Base-by-base conservation (phyloP, 2,797 vertebrate genomes). In the Acipenser ruthenus region DNA sequence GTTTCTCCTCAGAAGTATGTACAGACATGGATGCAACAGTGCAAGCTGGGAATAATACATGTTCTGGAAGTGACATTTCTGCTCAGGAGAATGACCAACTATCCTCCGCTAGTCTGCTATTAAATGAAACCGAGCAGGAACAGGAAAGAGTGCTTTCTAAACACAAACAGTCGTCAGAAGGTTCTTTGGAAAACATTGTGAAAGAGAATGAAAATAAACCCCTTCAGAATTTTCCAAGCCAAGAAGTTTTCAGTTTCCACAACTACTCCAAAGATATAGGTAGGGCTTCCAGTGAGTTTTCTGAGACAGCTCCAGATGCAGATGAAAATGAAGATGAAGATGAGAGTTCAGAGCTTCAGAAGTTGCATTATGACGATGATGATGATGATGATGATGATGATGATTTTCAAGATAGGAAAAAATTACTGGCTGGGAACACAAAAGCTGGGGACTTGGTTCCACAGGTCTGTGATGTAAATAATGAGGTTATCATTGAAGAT, bases 1-100 rank as follows among this genome's bases (percentile, higher is more conserved):
- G 37, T 37, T 37, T 37, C 37, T 37, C 37, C 37, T 37, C 37
- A 37, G 37, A 37, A 37, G 37, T 37, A 37, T 37, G 37, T 37
- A 37, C 37, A 37, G 37, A 37, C 37, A 37, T 37, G 37, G 37
- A 37, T 37, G 70, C 78, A 75, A 50, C 65, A 56, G 15, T 69
- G n/a, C 68, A 15, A 37, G 37, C 37, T 37, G 37, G 37, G 37
- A 37, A 37, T 37, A 37, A 37, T 37, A 37, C 37, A 37, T 37
- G 37, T 37, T 37, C 37, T 37, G 37, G 37, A 37, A 37, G 37
- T 37, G 37, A 37, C 37, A 37, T 37, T 37, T 37, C 37, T 37
- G 4, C 37, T 37, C 37, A 37, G 37, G 37, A 37, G 13, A 61
- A 49, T 8, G 56, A 56, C 6, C 18, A 66, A 18, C 63, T 64